These are phyloP conservation scores for Drosophila burlai DNA, from an alignment of 1,140 invertebrate genomes.

Conservation along the genomic window DNA sequence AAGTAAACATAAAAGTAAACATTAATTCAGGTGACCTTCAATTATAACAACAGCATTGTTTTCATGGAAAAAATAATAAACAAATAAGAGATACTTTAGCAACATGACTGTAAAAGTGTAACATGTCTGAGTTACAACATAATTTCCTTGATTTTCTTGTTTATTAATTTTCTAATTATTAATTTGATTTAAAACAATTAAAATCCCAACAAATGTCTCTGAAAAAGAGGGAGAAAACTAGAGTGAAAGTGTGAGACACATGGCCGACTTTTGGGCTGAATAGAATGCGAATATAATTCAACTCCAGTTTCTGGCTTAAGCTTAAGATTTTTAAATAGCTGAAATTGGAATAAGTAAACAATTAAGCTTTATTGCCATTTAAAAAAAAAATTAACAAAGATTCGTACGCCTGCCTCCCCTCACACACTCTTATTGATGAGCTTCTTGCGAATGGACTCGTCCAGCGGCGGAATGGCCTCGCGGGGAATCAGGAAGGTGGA, in stretches of 20 bases:
- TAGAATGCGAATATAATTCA: neutral
- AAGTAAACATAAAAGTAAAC: constrained; percentile 4
- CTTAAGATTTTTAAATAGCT: neutral
- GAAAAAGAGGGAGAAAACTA: constrained; percentile 18
- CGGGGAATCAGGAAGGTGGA: constrained; percentile 98
- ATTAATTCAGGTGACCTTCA: constrained; percentile 1
- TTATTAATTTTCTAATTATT: no score
- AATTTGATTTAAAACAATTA: no score
- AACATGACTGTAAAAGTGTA: no score
- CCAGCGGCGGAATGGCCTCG: constrained; percentile 95
- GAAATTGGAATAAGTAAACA: neutral
- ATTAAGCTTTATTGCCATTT: constrained; percentile 3
- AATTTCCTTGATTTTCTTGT: neutral
- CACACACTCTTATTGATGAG: constrained; percentile 66
- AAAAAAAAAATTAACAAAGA: neutral
- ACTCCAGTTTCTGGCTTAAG: neutral
- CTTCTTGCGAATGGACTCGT: constrained; percentile 87
- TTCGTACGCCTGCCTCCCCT: neutral
- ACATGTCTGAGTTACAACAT: no score
- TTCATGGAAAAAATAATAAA: neutral
- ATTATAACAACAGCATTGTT: neutral
- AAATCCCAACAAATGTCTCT: no score
- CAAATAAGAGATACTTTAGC: neutral
- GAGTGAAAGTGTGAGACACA: neutral
- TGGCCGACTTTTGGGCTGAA: neutral